Evolutionary conservation across 2,888 invertebrate species (phyloP), one percentile per base, ranked within the genome.

Genomic region (Agrotis puta): DNA sequence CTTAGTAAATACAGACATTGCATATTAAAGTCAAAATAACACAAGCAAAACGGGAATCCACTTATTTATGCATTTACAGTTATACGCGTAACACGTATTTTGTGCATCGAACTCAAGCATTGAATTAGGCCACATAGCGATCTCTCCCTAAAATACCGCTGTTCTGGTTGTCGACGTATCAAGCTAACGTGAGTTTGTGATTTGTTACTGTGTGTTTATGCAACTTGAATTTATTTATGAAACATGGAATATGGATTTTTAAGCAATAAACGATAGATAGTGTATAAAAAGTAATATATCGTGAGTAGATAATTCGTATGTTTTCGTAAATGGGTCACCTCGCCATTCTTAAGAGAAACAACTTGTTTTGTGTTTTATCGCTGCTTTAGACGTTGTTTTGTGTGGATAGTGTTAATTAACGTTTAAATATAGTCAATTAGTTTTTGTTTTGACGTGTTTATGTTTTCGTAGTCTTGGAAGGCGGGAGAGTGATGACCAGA

Each of bases 61-160:
- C 91, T 89, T 93, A 93, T 92, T 95, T 92, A 93, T 94, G 93
- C 91, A 93, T 96, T 95, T 96, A 96, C 96, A 96, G 96, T 96
- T 96, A 96, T 91, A 92, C 95, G 94, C 93, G 95, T 95, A 95
- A 95, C 95, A 96, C 95, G 95, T 95, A 96, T 96, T 95, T 96
- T 95, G 96, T 96, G 95, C 95, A 96, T 95, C 95, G 94, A 95
- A 95, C 94, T 95, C 91, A 91, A 94, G 94, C 94, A 94, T 94
- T 94, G 96, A 96, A 96, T 96, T 96, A 96, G 96, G 96, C 96
- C 96, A 96, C 96, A 96, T 96, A 96, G 96, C 96, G 96, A 96
- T 96, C 96, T 96, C 96, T 96, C 96, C 96, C 96, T 96, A 95
- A 96, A 96, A 96, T 96, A 96, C 96, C 96, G 96, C 96, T 96